Percentiles rank a stretch among this genome's conserved stretches.
Conservation (phyloP, 2,888 invertebrate species). For the Tetragonula carbonaria region DNA sequence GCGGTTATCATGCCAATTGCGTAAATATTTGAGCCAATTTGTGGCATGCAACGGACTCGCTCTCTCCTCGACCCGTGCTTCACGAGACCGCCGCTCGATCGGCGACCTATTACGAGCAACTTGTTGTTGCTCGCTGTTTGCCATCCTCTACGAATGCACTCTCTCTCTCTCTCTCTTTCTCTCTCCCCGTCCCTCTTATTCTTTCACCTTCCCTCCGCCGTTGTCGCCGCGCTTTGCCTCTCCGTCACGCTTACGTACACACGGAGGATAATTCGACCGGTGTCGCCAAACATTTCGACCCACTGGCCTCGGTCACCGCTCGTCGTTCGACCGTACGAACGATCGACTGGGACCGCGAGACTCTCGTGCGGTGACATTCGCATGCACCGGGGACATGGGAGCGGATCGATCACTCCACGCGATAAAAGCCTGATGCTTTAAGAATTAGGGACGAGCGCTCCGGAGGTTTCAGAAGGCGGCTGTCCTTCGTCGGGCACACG, state of each 20-base stretch:
- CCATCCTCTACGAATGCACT: slow-evolving; percentile 36
- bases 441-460: not conserved
- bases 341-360: slow-evolving; percentile 33
- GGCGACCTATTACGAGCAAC: slow-evolving; percentile 73
- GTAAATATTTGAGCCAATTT: slow-evolving; percentile 83
- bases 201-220: slow-evolving; percentile 28
- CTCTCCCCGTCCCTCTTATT: slow-evolving; percentile 47
- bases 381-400: slow-evolving; percentile 44
- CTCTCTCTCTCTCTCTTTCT: slow-evolving; percentile 13
- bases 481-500: not conserved
- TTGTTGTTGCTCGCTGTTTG: slow-evolving; percentile 71
- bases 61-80: slow-evolving; percentile 66
- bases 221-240: not conserved
- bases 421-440: not conserved
- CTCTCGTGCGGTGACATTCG: slow-evolving; percentile 37
- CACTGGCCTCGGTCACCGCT: slow-evolving; percentile 34
- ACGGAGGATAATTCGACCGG: slow-evolving; percentile 20
- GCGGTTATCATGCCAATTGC: slow-evolving; percentile 83
- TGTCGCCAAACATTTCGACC: slow-evolving; percentile 56
- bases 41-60: slow-evolving; percentile 79
- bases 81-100: slow-evolving; percentile 67
- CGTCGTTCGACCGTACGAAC: slow-evolving; percentile 4
- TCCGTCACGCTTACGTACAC: not conserved
- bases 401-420: slow-evolving; percentile 10
- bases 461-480: not conserved